Base-by-base conservation (phyloP, 1,140 invertebrate species). In the Pinna nobilis region DNA sequence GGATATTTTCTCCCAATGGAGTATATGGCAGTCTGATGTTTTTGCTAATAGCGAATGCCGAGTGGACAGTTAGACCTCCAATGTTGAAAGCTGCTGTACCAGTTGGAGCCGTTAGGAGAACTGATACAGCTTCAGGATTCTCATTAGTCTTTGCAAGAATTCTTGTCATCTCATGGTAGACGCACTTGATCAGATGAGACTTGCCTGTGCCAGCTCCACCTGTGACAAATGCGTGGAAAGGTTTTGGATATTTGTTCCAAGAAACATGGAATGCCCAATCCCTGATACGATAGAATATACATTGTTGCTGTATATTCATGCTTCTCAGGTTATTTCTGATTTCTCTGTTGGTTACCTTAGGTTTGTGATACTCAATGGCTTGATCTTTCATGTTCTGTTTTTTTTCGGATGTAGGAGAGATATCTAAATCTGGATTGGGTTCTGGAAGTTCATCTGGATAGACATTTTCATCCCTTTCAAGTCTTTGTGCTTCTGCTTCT, bases 11-110 rank as follows among this genome's bases (percentile, higher is more conserved):
- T n/a, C 37, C 53, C 7, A 68, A 44, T 39, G 50, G 65, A 30
- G 47, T 37, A 37, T 68, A 68, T 25, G 65, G 65, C 20, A 68
- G 32, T 51, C 33, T 65, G 2, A 57, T 57, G 15, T 57, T 18
- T 57, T 57, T 69, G 6, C 18, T 39, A 2, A 61, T 39, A 3
- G 4, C 20, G 11, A 61, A 61, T 41, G 37, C 33, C 20, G 18
- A 28, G 28, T 61, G 59, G 13, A 77, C 61, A 39, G 68, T 66
- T 7, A 30, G 37, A 39, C 65, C 76, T 53, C 20, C 25, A 3
- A 78, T 70, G 44, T 74, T 74, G n/a, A 70, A 74, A n/a, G 70
- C 70, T 13, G 68, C 68, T 37, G 55, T 63, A 13, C 68, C 57
- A 20, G 59, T 70, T 47, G 35, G 50, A 15, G 70, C 75, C 39